phyloP scores from a whole-genome alignment of 2,888 invertebrate species.

The Labia minor region DNA sequence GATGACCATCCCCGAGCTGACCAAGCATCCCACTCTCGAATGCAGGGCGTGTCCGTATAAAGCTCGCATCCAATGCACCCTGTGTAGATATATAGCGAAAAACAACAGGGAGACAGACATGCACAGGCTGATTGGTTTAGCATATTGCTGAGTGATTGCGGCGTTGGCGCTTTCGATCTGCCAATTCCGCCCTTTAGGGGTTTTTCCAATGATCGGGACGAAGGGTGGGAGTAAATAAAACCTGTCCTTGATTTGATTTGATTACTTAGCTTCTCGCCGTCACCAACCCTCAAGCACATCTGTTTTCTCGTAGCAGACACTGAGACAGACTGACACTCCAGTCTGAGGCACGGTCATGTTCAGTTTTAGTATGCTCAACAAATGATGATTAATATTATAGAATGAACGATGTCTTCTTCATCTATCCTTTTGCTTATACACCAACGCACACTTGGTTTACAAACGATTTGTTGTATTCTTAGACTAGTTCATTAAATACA shows the following conservation, averaged over 20 bases:
- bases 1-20: background rate
- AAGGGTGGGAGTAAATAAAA: background rate
- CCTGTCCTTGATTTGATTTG: background rate
- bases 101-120: slow-evolving; percentile 7
- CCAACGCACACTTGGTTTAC: background rate
- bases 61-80: background rate
- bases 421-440: background rate
- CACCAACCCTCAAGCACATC: background rate
- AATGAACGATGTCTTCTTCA: background rate
- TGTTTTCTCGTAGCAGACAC: background rate
- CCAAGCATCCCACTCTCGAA: background rate
- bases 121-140: slow-evolving; percentile 13
- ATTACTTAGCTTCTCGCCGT: background rate
- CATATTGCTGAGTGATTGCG: slow-evolving; percentile 13
- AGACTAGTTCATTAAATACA: background rate
- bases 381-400: background rate
- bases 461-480: slow-evolving; percentile 13
- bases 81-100: background rate
- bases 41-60: slow-evolving; percentile 4
- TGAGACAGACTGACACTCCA: background rate
- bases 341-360: background rate
- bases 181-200: slow-evolving; percentile 7
- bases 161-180: background rate
- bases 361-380: background rate
- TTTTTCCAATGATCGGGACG: background rate